Base-by-base conservation (phyloP, 2,797 vertebrate genomes). In the Sebastes dallii region DNA sequence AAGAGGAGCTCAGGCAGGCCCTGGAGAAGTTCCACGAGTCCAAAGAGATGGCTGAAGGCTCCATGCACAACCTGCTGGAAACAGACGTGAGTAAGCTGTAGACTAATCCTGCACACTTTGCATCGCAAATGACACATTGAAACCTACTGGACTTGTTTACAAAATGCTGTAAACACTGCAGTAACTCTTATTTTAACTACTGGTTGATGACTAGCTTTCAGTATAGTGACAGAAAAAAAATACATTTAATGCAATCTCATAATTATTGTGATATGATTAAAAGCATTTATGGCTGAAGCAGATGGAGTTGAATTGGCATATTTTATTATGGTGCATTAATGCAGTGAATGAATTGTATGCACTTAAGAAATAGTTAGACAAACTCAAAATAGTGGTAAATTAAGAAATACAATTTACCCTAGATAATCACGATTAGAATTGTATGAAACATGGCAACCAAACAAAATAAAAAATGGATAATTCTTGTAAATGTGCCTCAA, bases 21-120 rank as follows among this genome's bases (percentile, higher is more conserved):
- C 86, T 97, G 94, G 99, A 99, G 89, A 99, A 99, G 88, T 99
- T 99, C 5, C 94, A 98, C 2, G 98, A 99, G 82, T 98, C 97
- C 72, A 98, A 97, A 95, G 98, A 99, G 29, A 81, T 96, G 76
- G 96, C 98, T 0, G 97, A 97, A 92, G 94, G 91, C 75, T 97
- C 97, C 84, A 99, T 99, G 99, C 93, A 97, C 89, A 97, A 98
- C 94, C 96, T 99, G 25, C 95, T 99, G 84, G 98, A 99, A 93
- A 99, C 97, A 0, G 98, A 99, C 5, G 98, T 99, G 91, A 95
- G 98, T 91, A 46, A 61, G 65, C 13, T 29, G 8, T 46, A 27
- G 69, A 25, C 52, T 61, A 36, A 50, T 67, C 68, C 24, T 24
- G 7, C 24, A 42, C 5, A 55, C 34, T 50, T 65, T 29, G 29